These are phyloP conservation scores for Neopelma chrysocephalum DNA, from an alignment of 2,797 vertebrate species.

Conservation along the genomic window DNA sequence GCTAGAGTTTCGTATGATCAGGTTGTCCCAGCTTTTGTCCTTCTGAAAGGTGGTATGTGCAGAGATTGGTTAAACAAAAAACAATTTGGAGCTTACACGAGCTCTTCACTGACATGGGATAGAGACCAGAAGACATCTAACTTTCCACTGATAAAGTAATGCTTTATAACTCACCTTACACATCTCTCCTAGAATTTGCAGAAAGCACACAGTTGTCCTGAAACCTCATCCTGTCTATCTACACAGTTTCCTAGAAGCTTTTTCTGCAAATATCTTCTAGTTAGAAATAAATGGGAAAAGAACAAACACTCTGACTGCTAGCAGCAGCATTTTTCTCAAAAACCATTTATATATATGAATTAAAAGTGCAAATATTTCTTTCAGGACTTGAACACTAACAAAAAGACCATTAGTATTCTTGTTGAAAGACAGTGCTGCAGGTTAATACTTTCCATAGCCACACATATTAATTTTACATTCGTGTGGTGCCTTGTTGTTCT, in stretches of 20 bases:
- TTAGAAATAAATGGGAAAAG: neutral
- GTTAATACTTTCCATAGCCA: neutral
- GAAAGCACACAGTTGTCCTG: neutral
- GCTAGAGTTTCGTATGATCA: neutral
- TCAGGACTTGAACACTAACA: neutral
- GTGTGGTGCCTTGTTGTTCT: neutral
- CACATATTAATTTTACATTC: neutral
- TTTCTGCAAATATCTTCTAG: neutral
- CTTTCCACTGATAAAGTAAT: neutral
- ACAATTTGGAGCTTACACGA: neutral
- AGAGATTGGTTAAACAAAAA: neutral
- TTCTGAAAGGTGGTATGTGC: neutral
- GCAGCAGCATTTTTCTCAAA: neutral
- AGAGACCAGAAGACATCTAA: neutral
- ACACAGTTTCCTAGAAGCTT: neutral
- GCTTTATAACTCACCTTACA: neutral
- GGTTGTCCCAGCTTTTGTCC: neutral
- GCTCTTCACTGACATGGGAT: neutral
- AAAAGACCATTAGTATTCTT: neutral
- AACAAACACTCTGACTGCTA: neutral
- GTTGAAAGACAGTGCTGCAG: neutral
- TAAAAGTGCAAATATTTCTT: slow-evolving; percentile 18
- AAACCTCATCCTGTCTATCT: neutral
- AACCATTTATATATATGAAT: neutral
- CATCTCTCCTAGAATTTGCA: neutral